A percentile compares a stretch with the other conserved stretches of the same genome.
Evolutionary conservation across 2,888 invertebrate genomes (phyloP).

Genomic region (Xanthia icteritia): DNA sequence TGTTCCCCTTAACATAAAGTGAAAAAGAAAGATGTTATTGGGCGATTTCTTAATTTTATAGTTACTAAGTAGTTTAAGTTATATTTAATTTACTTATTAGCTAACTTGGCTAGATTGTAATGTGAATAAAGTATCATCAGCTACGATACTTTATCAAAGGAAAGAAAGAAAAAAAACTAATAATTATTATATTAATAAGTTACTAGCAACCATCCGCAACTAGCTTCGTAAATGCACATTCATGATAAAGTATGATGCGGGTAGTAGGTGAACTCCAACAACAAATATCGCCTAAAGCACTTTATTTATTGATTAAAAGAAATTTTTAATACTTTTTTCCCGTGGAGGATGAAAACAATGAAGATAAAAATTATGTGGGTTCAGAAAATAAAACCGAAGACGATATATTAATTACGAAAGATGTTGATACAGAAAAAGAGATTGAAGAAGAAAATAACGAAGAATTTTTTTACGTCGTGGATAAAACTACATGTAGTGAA

Average conservation of each 20-base stretch:
- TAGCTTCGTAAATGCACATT: slow-evolving; percentile 18
- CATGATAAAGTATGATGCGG: slow-evolving; percentile 3
- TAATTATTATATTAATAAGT: slow-evolving; percentile 2
- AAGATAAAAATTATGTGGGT: slow-evolving; percentile 6
- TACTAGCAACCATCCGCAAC: not conserved
- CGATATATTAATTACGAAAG: slow-evolving; percentile 20
- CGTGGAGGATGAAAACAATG: slow-evolving; percentile 1
- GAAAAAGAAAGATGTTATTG: too few species aligned
- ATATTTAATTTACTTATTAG: too few species aligned
- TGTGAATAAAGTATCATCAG: too few species aligned
- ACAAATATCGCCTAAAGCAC: slow-evolving; percentile 1
- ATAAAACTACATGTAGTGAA: slow-evolving; percentile 19
- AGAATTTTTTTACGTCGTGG: slow-evolving; percentile 10
- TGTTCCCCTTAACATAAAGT: too few species aligned
- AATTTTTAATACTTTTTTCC: slow-evolving; percentile 22
- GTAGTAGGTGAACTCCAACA: not conserved
- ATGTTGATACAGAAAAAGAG: slow-evolving; percentile 17
- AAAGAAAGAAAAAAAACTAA: not conserved
- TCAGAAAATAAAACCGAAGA: slow-evolving; percentile 11
- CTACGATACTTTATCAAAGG: too few species aligned
- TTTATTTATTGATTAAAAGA: slow-evolving; percentile 11
- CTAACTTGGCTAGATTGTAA: too few species aligned
- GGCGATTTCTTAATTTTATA: too few species aligned
- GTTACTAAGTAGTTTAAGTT: too few species aligned
- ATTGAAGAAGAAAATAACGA: slow-evolving; percentile 5